Percentiles rank a stretch among this genome's conserved stretches.
phyloP scores from a whole-genome alignment of 2,113 vertebrate genomes.

The Callipepla californica region DNA sequence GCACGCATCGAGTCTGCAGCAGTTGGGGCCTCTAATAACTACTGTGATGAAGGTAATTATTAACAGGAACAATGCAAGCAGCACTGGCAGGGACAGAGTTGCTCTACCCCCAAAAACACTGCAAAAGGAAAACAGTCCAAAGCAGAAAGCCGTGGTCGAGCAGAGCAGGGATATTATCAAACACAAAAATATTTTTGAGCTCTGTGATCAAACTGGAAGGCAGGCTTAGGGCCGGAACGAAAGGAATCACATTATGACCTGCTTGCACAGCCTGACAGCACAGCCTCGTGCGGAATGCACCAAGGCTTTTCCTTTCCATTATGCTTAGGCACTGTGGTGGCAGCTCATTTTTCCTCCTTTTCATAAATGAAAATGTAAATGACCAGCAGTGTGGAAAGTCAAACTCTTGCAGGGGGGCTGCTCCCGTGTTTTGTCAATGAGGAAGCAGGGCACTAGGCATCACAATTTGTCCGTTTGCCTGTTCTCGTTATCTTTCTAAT shows the following conservation, averaged over 20 bases:
- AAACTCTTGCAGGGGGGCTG: not conserved
- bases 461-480: conserved; percentile 49
- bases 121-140: not conserved
- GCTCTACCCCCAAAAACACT: not conserved
- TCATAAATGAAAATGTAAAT: conserved; percentile 62
- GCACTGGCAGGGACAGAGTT: not conserved
- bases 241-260: not conserved
- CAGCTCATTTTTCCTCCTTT: conserved; percentile 50
- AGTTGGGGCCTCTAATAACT: not conserved
- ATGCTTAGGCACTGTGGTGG: conserved; percentile 32
- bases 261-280: conserved; percentile 12
- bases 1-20: not conserved
- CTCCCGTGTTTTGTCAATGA: conserved; percentile 53
- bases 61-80: not conserved
- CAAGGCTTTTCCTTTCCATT: conserved; percentile 42
- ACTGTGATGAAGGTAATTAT: not conserved
- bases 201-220: conserved; percentile 10
- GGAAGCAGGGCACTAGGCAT: conserved; percentile 34
- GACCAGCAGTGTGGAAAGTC: conserved; percentile 30
- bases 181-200: conserved; percentile 26
- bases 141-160: not conserved
- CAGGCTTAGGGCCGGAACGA: not conserved
- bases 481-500: conserved; percentile 61
- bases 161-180: conserved; percentile 11
- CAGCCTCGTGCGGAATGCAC: conserved; percentile 25